Evolutionary conservation across 1,140 invertebrate species (phyloP).

Genomic region (Nasonia longicornis): DNA sequence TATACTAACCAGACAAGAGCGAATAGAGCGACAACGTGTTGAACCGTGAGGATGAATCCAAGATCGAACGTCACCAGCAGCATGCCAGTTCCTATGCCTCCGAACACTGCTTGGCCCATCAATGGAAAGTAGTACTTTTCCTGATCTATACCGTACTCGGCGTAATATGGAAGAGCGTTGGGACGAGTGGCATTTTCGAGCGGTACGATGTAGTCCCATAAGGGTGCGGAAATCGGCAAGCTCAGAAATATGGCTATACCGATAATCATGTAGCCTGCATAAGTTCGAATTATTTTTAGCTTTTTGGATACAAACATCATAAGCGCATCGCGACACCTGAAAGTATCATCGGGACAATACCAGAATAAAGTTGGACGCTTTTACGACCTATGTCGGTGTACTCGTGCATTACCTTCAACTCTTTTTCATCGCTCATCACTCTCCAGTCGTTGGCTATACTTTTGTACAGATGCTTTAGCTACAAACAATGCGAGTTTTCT

Average conservation of each 20-base stretch:
- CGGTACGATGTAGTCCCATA: constrained; percentile 17
- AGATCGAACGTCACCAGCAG: constrained; percentile 16
- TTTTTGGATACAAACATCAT: not conserved
- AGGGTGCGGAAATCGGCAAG: not conserved
- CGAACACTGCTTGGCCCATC: constrained; percentile 29
- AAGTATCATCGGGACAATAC: not conserved
- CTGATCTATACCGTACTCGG: constrained; percentile 26
- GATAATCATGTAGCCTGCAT: constrained; percentile 2
- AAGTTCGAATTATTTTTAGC: not conserved
- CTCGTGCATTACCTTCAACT: constrained; percentile 15
- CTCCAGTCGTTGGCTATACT: constrained; percentile 7
- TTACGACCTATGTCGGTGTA: constrained; percentile 8
- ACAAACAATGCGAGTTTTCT: not conserved
- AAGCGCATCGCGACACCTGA: too few relatives aligned
- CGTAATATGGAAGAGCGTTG: constrained; percentile 24
- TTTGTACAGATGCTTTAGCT: constrained; percentile 9
- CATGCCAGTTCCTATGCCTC: constrained; percentile 9
- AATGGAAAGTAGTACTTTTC: constrained; percentile 34
- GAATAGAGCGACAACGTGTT: constrained; percentile 27
- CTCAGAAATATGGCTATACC: not conserved
- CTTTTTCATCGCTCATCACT: not conserved
- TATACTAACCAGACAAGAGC: constrained; percentile 10
- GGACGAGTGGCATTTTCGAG: constrained; percentile 16
- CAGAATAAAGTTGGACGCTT: not conserved
- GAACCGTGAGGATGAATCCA: constrained; percentile 20